Evolutionary conservation across 2,888 invertebrate genomes (phyloP), one percentile per base, ranked within the genome.

Genomic region (Drosophila kuntzei): DNA sequence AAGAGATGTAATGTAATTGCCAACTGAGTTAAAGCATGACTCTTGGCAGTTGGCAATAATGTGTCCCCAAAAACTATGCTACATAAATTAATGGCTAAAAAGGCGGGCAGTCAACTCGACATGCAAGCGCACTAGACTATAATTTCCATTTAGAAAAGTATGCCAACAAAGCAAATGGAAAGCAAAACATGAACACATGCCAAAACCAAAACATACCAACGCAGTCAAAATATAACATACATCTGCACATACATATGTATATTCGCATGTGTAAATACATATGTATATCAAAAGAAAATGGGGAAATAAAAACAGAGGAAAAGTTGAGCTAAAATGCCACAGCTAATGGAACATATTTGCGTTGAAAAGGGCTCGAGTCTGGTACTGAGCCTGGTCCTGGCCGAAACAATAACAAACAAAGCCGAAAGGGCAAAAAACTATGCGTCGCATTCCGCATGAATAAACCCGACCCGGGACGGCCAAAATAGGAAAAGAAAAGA

Each of bases 321-420:
- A 83, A 87, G 74, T 68, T 62, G 67, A 71, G 81, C 79, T 77
- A 68, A 86, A 88, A 80, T 77, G 85, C 87, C 87, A 74, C 70
- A 76, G 85, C 87, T 85, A 85, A 85, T 85, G 84, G 84, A 89
- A 85, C 89, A 87, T 87, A 85, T 85, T 85, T 85, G 87, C 74
- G 87, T 80, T 86, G 84, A 88, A 84, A 89, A 83, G 84, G 77
- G 89, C 76, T 73, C 32, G 34, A 55, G 70, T 71, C 63, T 70
- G 60, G 46, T 27, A 46, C 39, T 43, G 76, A 75, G 73, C 69
- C 62, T 62, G 58, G 18, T 70, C 63, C 72, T 43, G 58, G 68
- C 50, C 78, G 67, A 82, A 83, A 83, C 82, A 87, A 83, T 83
- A 83, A 83, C 82, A 83, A 88, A 78, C 79, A 81, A 80, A 72